Conservation (phyloP, 2,113 vertebrate species). For the Ploceus nigricollis region DNA sequence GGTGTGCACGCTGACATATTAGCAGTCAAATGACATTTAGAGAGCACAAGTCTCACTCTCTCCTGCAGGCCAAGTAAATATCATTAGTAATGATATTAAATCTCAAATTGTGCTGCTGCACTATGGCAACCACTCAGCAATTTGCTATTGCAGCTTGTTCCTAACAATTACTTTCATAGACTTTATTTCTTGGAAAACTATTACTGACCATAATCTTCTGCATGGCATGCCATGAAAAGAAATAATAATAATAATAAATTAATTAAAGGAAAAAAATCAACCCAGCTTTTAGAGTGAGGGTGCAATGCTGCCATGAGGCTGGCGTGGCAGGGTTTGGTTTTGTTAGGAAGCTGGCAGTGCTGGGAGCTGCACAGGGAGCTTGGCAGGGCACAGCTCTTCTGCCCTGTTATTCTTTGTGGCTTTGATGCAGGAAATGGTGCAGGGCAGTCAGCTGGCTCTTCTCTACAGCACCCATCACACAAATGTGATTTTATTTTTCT, state of each 20-base stretch:
- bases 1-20: neutral
- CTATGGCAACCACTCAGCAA: constrained; percentile 1
- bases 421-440: neutral
- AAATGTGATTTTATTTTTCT: neutral
- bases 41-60: neutral
- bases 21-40: constrained; percentile 18
- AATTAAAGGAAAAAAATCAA: neutral
- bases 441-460: neutral
- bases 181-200: constrained; percentile 23
- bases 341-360: neutral
- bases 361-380: neutral
- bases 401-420: neutral
- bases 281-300: neutral
- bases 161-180: constrained; percentile 6
- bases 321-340: neutral
- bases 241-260: neutral
- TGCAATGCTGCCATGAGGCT: neutral
- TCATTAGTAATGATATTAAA: constrained; percentile 14
- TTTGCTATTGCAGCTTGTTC: neutral
- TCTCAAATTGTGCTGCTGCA: neutral
- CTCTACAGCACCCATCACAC: neutral
- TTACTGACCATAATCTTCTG: neutral
- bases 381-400: neutral
- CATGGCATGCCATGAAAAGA: neutral
- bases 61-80: constrained; percentile 52